Conservation (phyloP, 1,140 invertebrate genomes). For the Cheumatopsyche charites region DNA sequence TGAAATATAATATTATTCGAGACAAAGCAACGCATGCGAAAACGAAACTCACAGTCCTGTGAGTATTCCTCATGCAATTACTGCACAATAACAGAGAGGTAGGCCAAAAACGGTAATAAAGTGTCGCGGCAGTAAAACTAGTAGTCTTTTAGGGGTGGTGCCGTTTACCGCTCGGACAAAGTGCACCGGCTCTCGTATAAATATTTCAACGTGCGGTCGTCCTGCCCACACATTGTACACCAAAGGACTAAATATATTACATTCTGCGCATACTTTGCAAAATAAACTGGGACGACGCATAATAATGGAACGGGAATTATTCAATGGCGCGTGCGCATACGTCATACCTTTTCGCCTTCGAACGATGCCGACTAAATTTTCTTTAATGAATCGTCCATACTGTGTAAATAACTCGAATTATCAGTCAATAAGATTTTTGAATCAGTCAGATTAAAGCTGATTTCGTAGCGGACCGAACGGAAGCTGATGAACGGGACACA, state of each 20-base stretch:
- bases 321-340: conserved; percentile 7
- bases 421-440: too few species aligned
- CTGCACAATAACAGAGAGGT: not conserved
- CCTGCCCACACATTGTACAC: conserved; percentile 15
- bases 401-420: too few species aligned
- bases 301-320: conserved; percentile 10
- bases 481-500: too few species aligned
- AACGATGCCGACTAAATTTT: too few species aligned
- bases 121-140: conserved; percentile 10
- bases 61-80: conserved; percentile 2
- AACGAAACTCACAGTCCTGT: too few species aligned
- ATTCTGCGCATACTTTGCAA: conserved; percentile 22
- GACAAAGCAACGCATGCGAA: too few species aligned
- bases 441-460: too few species aligned
- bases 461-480: too few species aligned
- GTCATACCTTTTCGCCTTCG: too few species aligned
- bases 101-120: not conserved
- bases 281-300: not conserved
- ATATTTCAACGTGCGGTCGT: conserved; percentile 21
- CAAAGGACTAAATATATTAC: conserved; percentile 28
- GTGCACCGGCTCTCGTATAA: conserved; percentile 14
- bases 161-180: conserved; percentile 18
- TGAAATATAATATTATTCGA: too few species aligned
- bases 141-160: conserved; percentile 14
- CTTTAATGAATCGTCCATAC: too few species aligned